These are phyloP conservation scores for Hydrolagus colliei DNA, from an alignment of 2,797 vertebrate genomes.

Conservation along the genomic window DNA sequence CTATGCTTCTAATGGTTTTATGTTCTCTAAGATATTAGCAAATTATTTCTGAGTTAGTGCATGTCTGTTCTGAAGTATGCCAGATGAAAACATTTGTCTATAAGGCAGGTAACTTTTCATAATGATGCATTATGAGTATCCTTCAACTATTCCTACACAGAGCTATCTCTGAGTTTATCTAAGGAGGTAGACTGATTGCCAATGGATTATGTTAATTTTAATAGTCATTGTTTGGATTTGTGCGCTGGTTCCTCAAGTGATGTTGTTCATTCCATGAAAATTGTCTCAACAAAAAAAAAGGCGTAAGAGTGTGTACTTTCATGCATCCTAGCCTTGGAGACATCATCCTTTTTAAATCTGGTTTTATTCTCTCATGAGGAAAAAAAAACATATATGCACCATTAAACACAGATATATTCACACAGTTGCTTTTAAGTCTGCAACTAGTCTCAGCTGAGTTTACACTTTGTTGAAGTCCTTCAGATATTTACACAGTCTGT, in stretches of 20 bases:
- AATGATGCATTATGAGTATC: not conserved
- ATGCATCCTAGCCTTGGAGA: slow-evolving; percentile 1
- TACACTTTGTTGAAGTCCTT: not conserved
- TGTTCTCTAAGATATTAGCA: too few species aligned
- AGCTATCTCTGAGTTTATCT: not conserved
- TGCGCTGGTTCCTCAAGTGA: not conserved
- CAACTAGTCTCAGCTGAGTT: not conserved
- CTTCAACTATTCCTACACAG: not conserved
- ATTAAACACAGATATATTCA: slow-evolving; percentile 11
- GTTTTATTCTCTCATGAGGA: not conserved
- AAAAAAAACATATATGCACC: slow-evolving; percentile 20
- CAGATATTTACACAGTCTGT: slow-evolving; percentile 10
- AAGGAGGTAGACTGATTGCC: not conserved
- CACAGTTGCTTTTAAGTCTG: not conserved
- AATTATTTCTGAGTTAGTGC: too few species aligned
- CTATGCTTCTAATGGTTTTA: too few species aligned
- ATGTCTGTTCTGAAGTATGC: too few species aligned
- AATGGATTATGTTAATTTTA: not conserved
- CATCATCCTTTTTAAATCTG: not conserved
- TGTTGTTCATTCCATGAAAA: not conserved
- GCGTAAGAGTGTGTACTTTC: not conserved
- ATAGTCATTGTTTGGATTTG: not conserved
- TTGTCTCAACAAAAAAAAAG: not conserved
- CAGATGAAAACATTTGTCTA: not conserved
- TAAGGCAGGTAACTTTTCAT: not conserved